A percentile compares a stretch with the other conserved stretches of the same genome.
Evolutionary conservation across 2,888 invertebrate genomes (phyloP).

Genomic region (Patella ulyssiponensis): DNA sequence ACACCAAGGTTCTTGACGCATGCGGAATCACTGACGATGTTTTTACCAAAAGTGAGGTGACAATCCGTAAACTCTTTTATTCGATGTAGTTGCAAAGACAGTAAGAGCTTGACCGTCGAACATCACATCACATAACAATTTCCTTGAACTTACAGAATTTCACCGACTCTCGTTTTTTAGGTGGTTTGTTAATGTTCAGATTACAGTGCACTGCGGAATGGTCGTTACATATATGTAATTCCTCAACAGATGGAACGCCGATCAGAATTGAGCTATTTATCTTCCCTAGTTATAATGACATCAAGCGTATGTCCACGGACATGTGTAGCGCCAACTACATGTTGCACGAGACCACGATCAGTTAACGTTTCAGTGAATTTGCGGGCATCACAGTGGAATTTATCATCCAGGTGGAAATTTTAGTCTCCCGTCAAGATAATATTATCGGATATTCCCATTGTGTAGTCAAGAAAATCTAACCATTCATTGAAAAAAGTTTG

Average conservation of each 20-base stretch:
- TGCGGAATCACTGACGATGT: neutral
- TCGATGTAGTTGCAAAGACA: neutral
- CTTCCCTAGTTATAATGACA: constrained; percentile 14
- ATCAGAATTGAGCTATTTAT: neutral
- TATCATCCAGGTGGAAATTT: constrained; percentile 11
- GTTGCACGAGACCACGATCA: constrained; percentile 11
- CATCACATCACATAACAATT: no score
- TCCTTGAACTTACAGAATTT: no score
- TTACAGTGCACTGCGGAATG: no score
- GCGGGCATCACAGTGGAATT: neutral
- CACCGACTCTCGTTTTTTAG: no score
- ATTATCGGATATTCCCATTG: no score
- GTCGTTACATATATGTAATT: no score
- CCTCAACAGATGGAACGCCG: no score
- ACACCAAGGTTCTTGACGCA: constrained; percentile 6
- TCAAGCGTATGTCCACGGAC: constrained; percentile 11
- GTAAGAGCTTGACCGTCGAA: no score
- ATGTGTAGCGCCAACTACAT: constrained; percentile 16
- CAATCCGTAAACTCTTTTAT: neutral
- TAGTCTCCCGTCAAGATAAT: neutral
- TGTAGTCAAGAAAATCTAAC: no score
- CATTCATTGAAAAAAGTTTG: no score
- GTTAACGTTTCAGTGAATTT: neutral
- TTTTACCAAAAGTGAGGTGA: neutral
- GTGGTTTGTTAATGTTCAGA: no score